Evolutionary conservation across 1,140 invertebrate genomes (phyloP).

Genomic region (Bombyx mori): DNA sequence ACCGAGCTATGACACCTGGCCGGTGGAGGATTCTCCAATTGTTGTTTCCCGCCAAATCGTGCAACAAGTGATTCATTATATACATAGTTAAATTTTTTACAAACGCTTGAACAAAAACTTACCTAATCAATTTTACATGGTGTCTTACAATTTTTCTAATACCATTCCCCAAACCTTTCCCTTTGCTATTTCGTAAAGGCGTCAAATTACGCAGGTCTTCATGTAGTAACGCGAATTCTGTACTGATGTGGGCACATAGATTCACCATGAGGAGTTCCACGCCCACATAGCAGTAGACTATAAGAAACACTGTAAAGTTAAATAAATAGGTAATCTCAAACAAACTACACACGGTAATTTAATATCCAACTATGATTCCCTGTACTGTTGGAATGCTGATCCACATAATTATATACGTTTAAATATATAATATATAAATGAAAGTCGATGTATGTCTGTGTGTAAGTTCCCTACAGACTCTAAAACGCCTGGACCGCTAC

Average conservation of each 20-base stretch:
- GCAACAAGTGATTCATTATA: no score
- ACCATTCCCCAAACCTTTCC: background rate
- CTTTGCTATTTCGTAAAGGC: conserved; percentile 6
- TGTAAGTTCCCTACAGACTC: no score
- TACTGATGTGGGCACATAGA: conserved; percentile 23
- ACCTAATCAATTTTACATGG: conserved; percentile 13
- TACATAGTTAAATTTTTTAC: no score
- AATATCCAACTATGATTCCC: no score
- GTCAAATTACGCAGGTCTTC: conserved; percentile 22
- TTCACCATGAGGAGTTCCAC: conserved; percentile 28
- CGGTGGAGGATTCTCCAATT: no score
- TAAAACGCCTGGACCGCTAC: no score
- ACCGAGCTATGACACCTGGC: no score
- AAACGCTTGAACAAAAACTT: background rate
- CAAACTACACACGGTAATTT: background rate
- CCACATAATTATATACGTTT: no score
- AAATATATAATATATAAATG: no score
- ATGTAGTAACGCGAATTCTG: conserved; percentile 26
- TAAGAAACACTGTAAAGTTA: conserved; percentile 14
- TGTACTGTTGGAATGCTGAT: no score
- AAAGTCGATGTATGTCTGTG: no score
- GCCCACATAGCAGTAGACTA: conserved; percentile 24
- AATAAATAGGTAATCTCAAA: background rate
- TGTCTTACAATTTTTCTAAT: conserved; percentile 6
- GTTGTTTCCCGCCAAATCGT: no score